phyloP scores from a whole-genome alignment of 53 echinoderm and acorn worm genomes.

The Pentamera pediparva region DNA sequence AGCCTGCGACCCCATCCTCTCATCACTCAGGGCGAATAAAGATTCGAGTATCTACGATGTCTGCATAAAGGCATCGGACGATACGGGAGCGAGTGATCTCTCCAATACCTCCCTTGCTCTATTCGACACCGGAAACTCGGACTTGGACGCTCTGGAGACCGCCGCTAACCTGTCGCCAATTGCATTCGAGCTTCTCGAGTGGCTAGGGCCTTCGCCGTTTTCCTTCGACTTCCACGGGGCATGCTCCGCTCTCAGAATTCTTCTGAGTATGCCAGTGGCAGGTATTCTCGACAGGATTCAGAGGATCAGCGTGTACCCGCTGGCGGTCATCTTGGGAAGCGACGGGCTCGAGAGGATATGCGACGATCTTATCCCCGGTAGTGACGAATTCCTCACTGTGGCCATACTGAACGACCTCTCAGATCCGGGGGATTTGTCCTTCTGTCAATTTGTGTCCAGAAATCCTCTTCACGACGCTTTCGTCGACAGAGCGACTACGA shows the following conservation, averaged over 20 bases:
- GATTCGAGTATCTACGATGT: neutral
- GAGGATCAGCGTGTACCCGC: neutral
- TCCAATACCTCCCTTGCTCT: neutral
- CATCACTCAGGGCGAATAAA: neutral
- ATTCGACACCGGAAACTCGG: neutral
- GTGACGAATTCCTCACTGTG: neutral
- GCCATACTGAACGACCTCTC: neutral
- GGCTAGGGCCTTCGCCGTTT: slow-evolving; percentile 22
- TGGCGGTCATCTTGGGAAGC: neutral
- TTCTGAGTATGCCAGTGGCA: neutral
- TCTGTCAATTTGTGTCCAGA: neutral
- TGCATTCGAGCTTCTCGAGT: neutral
- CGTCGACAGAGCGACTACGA: neutral
- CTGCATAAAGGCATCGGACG: neutral
- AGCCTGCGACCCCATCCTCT: neutral
- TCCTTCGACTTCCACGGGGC: neutral
- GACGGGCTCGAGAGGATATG: neutral
- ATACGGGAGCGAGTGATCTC: neutral
- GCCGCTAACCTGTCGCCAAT: neutral
- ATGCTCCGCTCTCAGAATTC: slow-evolving; percentile 2
- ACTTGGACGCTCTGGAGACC: neutral
- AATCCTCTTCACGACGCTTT: neutral
- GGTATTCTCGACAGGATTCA: neutral
- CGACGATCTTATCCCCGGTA: neutral
- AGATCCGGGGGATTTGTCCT: neutral